Evolutionary conservation across 2,888 invertebrate genomes (phyloP), one percentile per base, ranked within the genome.

Genomic region (Tupiocoris notatus): DNA sequence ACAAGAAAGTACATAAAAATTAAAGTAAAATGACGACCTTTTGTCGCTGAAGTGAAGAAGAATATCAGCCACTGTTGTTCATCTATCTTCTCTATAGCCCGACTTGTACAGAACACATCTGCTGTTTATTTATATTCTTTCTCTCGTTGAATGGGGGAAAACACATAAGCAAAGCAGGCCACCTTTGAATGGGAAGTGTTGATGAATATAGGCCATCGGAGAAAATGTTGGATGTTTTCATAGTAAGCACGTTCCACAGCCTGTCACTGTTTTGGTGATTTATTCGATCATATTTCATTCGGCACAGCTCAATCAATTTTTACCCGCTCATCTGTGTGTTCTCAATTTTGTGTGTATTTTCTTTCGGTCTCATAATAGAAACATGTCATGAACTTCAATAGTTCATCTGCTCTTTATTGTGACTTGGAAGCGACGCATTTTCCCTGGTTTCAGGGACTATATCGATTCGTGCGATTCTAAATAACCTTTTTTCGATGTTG

Each of bases 181-280:
- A 67, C 67, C 67, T 67, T 67, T 67, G 67, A 67, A 67, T 56
- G 67, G 56, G 67, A 67, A 56, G 54, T 67, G 67, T 67, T 67
- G 67, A 67, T 67, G 67, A 57, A 67, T 67, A 56, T 67, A 57
- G 67, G 67, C 54, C 67, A 67, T 67, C 39, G 39, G 17, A 56
- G 67, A 56, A 67, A 67, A 67, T 67, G 67, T 67, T 67, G 54
- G 67, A 54, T 18, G 57, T 67, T 67, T 57, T 67, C 22, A 67
- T 57, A 67, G 39, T 20, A 20, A 57, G 65, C 17, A 65, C 25
- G 39, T 3, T 39, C 65, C 3, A 39, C 39, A 39, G 6, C 39
- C 39, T 39, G 39, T 39, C 39, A 39, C 3, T n/a, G 39, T 7
- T 39, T 39, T 39, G 39, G 39, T 39, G 39, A 39, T 39, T 39